These are phyloP conservation scores for Polypedilum pembai DNA, from an alignment of 1,140 invertebrate species.

Conservation along the genomic window DNA sequence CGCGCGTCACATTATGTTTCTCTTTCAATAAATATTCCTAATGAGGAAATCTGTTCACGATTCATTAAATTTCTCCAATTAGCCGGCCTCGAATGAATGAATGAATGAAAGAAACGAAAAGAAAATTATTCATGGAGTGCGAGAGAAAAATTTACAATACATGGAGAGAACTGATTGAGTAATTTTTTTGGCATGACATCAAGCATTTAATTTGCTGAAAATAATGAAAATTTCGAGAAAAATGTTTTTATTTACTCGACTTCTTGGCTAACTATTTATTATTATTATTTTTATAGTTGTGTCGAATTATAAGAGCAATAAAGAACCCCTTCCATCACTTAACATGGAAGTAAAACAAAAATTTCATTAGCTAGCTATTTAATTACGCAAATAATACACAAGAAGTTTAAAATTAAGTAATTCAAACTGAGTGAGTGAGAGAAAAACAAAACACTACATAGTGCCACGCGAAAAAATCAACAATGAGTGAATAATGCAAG, in stretches of 20 bases:
- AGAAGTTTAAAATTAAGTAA: constrained; percentile 8
- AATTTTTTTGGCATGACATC: constrained; percentile 1
- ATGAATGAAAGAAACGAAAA: not conserved
- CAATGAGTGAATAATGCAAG: not conserved
- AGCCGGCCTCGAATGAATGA: not conserved
- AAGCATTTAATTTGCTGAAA: not conserved
- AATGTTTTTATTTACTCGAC: not conserved
- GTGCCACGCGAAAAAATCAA: not conserved
- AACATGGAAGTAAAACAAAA: constrained; percentile 12
- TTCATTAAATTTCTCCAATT: constrained; percentile 19
- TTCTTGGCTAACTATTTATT: too few relatives aligned
- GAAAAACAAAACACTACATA: not conserved
- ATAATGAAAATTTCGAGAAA: not conserved
- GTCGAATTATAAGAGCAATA: too few relatives aligned
- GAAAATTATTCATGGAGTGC: not conserved
- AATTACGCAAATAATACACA: constrained; percentile 27
- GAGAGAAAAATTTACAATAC: constrained; percentile 5
- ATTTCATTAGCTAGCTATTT: not conserved
- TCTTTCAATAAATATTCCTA: not conserved
- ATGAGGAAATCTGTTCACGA: constrained; percentile 17
- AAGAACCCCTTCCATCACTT: not conserved
- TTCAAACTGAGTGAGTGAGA: not conserved
- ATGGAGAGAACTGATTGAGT: not conserved
- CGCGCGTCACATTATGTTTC: too few relatives aligned
- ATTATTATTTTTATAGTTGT: too few relatives aligned